A percentile compares a stretch with the other conserved stretches of the same genome.
phyloP scores from a whole-genome alignment of 2,888 invertebrate genomes.

The Busseola fusca region DNA sequence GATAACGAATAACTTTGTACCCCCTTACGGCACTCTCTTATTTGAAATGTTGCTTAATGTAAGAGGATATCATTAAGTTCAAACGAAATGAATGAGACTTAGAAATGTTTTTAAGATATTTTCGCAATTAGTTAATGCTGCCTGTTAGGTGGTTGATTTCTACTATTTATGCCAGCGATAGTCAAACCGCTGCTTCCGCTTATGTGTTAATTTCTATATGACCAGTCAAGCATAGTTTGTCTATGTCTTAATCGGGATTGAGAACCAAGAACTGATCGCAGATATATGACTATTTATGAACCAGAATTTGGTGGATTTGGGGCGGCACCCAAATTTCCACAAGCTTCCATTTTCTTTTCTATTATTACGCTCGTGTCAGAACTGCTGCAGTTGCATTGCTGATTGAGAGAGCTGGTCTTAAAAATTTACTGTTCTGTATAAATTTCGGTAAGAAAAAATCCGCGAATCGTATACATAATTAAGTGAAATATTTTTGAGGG shows the following conservation, averaged over 20 bases:
- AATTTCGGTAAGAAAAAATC: slow-evolving; percentile 98
- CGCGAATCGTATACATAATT: slow-evolving; percentile 98
- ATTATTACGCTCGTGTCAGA: slow-evolving; percentile 90
- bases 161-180: neutral
- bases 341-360: slow-evolving; percentile 95
- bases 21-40: slow-evolving; percentile 44
- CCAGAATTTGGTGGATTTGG: slow-evolving; percentile 95
- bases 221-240: slow-evolving; percentile 5
- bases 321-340: slow-evolving; percentile 97
- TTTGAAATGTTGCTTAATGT: slow-evolving; percentile 40
- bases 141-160: slow-evolving; percentile 17
- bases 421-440: slow-evolving; percentile 92
- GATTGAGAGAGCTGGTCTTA: neutral
- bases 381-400: neutral
- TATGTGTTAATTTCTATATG: neutral
- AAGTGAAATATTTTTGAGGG: slow-evolving; percentile 98
- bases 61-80: slow-evolving; percentile 34
- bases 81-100: slow-evolving; percentile 23
- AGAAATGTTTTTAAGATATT: slow-evolving; percentile 32
- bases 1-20: slow-evolving; percentile 59
- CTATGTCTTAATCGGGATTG: slow-evolving; percentile 4
- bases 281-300: slow-evolving; percentile 89
- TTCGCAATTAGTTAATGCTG: slow-evolving; percentile 17
- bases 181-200: neutral
- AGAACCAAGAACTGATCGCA: slow-evolving; percentile 78